phyloP scores from a whole-genome alignment of 2,797 vertebrate species.

The Thalassophryne amazonica region DNA sequence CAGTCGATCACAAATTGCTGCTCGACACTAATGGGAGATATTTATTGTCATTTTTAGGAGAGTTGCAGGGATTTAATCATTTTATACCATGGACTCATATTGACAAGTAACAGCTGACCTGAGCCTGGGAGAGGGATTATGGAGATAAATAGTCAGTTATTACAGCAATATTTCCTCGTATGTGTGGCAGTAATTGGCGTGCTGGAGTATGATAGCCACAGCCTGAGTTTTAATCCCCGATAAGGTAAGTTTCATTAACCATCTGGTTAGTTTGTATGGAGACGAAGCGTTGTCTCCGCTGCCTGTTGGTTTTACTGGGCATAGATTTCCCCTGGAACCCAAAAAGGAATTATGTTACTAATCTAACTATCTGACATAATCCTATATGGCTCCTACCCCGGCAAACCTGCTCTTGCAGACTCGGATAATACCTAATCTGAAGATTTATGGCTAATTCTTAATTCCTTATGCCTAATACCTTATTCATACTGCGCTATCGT shows the following conservation, averaged over 20 bases:
- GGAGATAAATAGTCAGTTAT: slow-evolving; percentile 71
- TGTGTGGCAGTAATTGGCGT: slow-evolving; percentile 58
- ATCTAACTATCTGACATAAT: slow-evolving; percentile 64
- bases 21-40: slow-evolving; percentile 53
- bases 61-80: slow-evolving; percentile 56
- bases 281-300: slow-evolving; percentile 44
- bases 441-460: slow-evolving; percentile 62
- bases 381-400: slow-evolving; percentile 55
- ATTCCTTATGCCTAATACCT: slow-evolving; percentile 66
- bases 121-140: slow-evolving; percentile 61
- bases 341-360: slow-evolving; percentile 62
- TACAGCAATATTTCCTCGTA: slow-evolving; percentile 50
- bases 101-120: slow-evolving; percentile 72
- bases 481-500: slow-evolving; percentile 55
- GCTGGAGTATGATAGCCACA: slow-evolving; percentile 61
- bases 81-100: slow-evolving; percentile 53
- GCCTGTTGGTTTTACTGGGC: slow-evolving; percentile 39
- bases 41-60: slow-evolving; percentile 64
- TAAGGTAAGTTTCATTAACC: slow-evolving; percentile 75
- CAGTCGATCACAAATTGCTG: slow-evolving; percentile 62
- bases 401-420: slow-evolving; percentile 64
- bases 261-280: slow-evolving; percentile 61
- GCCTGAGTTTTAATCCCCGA: slow-evolving; percentile 72
- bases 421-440: slow-evolving; percentile 70
- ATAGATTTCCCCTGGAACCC: slow-evolving; percentile 50